Evolutionary conservation across 2,797 vertebrate genomes (phyloP).

Genomic region (Spatula versicolor): DNA sequence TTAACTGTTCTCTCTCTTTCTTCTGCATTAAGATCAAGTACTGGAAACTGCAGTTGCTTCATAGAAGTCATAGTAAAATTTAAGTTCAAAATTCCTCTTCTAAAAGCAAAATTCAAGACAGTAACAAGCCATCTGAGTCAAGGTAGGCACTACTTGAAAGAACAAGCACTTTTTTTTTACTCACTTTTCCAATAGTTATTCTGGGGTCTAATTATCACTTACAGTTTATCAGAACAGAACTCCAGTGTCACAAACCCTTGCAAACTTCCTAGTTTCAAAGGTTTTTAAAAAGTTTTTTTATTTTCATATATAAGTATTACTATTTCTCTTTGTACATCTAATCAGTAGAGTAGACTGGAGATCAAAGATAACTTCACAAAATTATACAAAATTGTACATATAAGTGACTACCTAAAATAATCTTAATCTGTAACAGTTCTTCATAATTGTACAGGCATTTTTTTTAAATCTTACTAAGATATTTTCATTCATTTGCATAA

Average conservation of each 20-base stretch:
- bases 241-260: not conserved
- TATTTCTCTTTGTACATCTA: not conserved
- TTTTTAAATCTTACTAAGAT: not conserved
- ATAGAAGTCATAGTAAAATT: not conserved
- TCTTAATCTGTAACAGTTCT: not conserved
- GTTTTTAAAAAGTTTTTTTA: not conserved
- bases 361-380: not conserved
- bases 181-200: not conserved
- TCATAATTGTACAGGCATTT: not conserved
- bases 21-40: not conserved
- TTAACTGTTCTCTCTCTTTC: not conserved
- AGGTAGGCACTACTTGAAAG: not conserved
- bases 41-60: not conserved
- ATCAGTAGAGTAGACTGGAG: not conserved
- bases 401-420: not conserved
- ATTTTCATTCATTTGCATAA: not conserved
- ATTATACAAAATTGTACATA: not conserved
- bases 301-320: not conserved
- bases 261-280: not conserved
- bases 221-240: not conserved
- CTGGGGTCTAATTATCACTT: not conserved
- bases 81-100: not conserved
- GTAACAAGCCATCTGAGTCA: not conserved
- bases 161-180: not conserved
- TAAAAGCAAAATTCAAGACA: not conserved